These are phyloP conservation scores for Brachyalestes nurse DNA, from an alignment of 2,797 vertebrate species.

Conservation along the genomic window DNA sequence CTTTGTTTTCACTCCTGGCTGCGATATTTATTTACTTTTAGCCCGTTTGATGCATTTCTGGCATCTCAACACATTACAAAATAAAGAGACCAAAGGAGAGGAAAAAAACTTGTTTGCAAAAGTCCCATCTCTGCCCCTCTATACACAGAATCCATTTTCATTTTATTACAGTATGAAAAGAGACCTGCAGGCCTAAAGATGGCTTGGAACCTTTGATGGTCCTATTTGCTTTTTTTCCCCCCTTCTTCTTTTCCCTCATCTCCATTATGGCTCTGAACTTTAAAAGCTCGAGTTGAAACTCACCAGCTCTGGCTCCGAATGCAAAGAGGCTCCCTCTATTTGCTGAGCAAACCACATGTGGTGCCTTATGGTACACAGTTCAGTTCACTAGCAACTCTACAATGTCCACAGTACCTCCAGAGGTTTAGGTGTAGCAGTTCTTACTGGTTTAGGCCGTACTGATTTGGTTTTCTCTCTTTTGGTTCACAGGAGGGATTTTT, in stretches of 20 bases:
- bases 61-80: slow-evolving; percentile 41
- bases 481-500: slow-evolving; percentile 92
- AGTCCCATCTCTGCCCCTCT: slow-evolving; percentile 18
- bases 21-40: slow-evolving; percentile 25
- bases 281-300: slow-evolving; percentile 72
- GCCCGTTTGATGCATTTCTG: slow-evolving; percentile 41
- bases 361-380: slow-evolving; percentile 59
- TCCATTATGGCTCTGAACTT: slow-evolving; percentile 76
- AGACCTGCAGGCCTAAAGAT: slow-evolving; percentile 65
- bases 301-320: slow-evolving; percentile 62
- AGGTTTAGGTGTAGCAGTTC: slow-evolving; percentile 44
- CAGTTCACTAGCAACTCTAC: slow-evolving; percentile 37
- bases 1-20: slow-evolving; percentile 28
- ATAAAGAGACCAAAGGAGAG: slow-evolving; percentile 22
- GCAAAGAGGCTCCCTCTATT: slow-evolving; percentile 64
- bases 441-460: slow-evolving; percentile 48
- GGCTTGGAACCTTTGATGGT: slow-evolving; percentile 69
- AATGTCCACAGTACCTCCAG: not conserved
- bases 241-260: slow-evolving; percentile 58
- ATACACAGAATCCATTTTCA: slow-evolving; percentile 37
- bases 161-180: slow-evolving; percentile 50
- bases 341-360: slow-evolving; percentile 68
- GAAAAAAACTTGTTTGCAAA: slow-evolving; percentile 40
- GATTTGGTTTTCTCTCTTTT: slow-evolving; percentile 45
- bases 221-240: slow-evolving; percentile 47